Conservation (phyloP, 2,113 vertebrate species). For the Stigmatopora argus region DNA sequence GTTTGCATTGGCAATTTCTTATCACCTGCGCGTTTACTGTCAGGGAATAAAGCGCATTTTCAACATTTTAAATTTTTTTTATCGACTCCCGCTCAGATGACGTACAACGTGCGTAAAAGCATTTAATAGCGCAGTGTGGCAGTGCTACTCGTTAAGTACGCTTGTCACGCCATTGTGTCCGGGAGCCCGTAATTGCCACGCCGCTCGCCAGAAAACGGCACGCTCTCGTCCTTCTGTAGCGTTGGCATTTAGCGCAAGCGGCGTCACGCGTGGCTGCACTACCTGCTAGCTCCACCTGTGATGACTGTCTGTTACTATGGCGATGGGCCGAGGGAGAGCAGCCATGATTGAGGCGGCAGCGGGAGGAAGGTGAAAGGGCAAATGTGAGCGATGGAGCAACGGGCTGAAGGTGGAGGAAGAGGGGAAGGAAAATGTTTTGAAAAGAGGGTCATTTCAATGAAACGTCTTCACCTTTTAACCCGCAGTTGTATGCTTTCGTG, state of each 20-base stretch:
- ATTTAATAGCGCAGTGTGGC: slow-evolving; percentile 21
- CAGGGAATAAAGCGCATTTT: slow-evolving; percentile 5
- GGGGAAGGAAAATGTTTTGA: not conserved
- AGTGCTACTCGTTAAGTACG: slow-evolving; percentile 28
- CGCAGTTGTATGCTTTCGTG: not conserved
- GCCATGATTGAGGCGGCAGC: slow-evolving; percentile 30
- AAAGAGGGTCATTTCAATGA: slow-evolving; percentile 6
- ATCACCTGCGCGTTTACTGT: not conserved
- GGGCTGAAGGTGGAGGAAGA: not conserved
- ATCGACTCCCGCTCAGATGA: too few relatives aligned
- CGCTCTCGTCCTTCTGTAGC: slow-evolving; percentile 47
- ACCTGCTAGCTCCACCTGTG: slow-evolving; percentile 71
- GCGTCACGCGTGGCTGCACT: slow-evolving; percentile 57
- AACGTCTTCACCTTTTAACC: not conserved
- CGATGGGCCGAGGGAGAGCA: slow-evolving; percentile 49
- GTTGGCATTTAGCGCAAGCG: slow-evolving; percentile 51
- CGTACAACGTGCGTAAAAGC: slow-evolving; percentile 14
- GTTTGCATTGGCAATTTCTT: not conserved
- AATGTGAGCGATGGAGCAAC: slow-evolving; percentile 29
- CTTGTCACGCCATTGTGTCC: not conserved
- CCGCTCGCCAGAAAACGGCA: slow-evolving; percentile 20
- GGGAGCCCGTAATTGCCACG: slow-evolving; percentile 18
- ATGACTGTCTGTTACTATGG: slow-evolving; percentile 74
- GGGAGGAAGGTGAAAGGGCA: slow-evolving; percentile 16
- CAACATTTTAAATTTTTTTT: too few relatives aligned